Evolutionary conservation across 1,140 invertebrate species (phyloP), one percentile per base, ranked within the genome.

Genomic region (Sycophila sp.): DNA sequence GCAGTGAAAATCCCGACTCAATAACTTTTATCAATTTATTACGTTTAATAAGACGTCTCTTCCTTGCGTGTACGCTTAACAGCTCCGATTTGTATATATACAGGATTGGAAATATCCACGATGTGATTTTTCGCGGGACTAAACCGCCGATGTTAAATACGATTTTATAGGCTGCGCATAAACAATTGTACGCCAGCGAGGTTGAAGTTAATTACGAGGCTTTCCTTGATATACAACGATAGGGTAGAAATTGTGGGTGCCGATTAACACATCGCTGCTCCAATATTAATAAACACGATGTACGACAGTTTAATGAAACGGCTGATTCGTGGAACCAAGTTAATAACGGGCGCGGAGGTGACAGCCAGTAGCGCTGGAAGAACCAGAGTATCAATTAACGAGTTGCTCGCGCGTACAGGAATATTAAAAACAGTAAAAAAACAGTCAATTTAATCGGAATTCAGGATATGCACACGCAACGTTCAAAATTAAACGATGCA

Each of bases 21-120:
- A 0, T 2, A 62, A 15, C 30, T 34, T 53, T 53, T 64, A 51
- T 38, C 59, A 32, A 42, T 64, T 49, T 51, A 49, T 49, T 53
- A 17, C 11, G 4, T 30, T 49, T 11, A 15, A 6, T 40, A 17
- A 17, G 2, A 8, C 13, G 4, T 8, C 24, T 30, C 24, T 28
- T 45, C 24, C 24, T 30, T 19, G 42, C 56, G 1, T 34, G 4
- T 2, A 1, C 3, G 5, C 10, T 8, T n/a, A n/a, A n/a, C 1
- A 2, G 8, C 26, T 56, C n/a, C 36, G 8, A 22, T 56, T 36
- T 36, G 8, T 36, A 4, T n/a, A 40, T 10, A 40, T 40, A 40
- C 11, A 40, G n/a, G n/a, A n/a, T n/a, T n/a, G n/a, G n/a, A n/a
- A n/a, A n/a, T n/a, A n/a, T n/a, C n/a, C n/a, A n/a, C n/a, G n/a